These are phyloP conservation scores for Marmota flaviventris DNA, from an alignment of 2,113 vertebrate genomes.

Conservation along the genomic window DNA sequence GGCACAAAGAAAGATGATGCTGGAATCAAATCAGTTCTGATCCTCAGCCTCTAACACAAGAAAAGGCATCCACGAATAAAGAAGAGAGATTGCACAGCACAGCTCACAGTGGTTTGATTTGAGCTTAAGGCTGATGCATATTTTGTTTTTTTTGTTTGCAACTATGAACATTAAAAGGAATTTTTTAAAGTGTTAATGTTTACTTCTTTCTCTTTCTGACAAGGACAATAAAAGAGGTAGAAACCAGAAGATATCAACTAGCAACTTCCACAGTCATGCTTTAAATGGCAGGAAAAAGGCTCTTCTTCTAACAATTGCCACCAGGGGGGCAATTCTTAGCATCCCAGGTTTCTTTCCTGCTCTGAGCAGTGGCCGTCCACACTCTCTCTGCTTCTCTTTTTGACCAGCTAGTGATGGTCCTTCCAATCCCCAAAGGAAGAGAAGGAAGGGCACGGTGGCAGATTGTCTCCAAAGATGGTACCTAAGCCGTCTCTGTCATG, in stretches of 20 bases:
- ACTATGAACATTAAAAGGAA: background rate
- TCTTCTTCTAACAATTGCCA: background rate
- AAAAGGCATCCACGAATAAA: background rate
- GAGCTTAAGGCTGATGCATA: background rate
- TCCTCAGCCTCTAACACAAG: background rate
- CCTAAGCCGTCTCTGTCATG: background rate
- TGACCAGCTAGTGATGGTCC: background rate
- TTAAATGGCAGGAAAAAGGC: background rate
- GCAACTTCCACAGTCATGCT: background rate
- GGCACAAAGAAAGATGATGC: background rate
- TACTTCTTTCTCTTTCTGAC: background rate
- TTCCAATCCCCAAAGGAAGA: background rate
- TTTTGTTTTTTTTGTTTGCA: conserved; percentile 7
- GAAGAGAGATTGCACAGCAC: conserved; percentile 1
- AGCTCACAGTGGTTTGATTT: conserved; percentile 30
- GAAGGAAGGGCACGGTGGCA: background rate
- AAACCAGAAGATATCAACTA: conserved; percentile 7
- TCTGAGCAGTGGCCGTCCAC: background rate
- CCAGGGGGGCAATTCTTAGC: background rate
- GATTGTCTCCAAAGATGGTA: background rate
- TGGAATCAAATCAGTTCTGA: conserved; percentile 26
- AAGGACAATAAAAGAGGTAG: background rate
- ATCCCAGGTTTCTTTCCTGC: background rate
- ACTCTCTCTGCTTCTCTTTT: background rate
- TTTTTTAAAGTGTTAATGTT: background rate